phyloP scores from a whole-genome alignment of 2,113 vertebrate species.

The Pomatostomus ruficeps region DNA sequence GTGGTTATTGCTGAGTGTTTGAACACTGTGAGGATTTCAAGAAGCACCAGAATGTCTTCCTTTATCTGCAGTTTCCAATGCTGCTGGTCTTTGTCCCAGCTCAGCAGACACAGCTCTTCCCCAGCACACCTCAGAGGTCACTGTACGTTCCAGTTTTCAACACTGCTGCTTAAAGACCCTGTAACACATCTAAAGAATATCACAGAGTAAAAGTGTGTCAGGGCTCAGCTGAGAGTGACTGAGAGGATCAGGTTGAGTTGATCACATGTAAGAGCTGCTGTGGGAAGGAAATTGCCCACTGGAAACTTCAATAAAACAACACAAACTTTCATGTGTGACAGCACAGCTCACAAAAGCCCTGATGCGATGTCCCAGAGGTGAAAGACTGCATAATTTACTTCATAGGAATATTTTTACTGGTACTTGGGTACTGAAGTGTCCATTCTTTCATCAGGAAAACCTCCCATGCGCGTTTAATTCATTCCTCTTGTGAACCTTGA shows the following conservation, averaged over 20 bases:
- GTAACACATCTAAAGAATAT: not conserved
- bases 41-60: not conserved
- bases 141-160: not conserved
- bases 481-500: not conserved
- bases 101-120: not conserved
- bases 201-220: not conserved
- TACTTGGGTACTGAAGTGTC: not conserved
- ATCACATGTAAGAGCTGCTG: not conserved
- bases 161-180: not conserved
- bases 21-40: not conserved
- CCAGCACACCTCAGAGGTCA: not conserved
- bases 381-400: not conserved
- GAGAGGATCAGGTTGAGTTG: not conserved
- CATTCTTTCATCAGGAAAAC: not conserved
- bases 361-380: not conserved
- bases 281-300: not conserved
- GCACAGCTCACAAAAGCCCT: not conserved
- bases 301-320: not conserved
- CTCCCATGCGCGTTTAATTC: not conserved
- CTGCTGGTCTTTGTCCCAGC: not conserved
- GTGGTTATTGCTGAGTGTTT: not conserved
- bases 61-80: not conserved
- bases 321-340: not conserved
- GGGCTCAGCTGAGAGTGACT: not conserved
- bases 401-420: not conserved